Base-by-base conservation (phyloP, 2,888 invertebrate genomes). In the Hyalella azteca region DNA sequence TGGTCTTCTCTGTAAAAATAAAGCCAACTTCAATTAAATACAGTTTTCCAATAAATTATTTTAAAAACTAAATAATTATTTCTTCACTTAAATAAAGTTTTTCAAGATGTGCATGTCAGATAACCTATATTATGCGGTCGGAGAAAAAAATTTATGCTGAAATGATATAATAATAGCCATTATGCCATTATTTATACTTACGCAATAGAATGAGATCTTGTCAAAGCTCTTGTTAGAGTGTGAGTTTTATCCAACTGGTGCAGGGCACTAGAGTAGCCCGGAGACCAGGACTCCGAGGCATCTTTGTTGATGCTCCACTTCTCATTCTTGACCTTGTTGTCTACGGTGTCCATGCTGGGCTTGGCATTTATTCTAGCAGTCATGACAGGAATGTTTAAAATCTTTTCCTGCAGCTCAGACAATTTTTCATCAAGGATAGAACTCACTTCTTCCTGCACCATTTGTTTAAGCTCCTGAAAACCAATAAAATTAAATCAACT, bases 281-380 rank as follows among this genome's bases (percentile, higher is more conserved):
- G 75, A 75, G 75, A 75, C 75, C 75, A 75, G 45, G 75, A n/a
- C 3, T 22, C 75, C 9, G 75, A 75, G n/a, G 75, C 75, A 75
- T 45, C 45, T 45, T 45, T 75, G 40, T 45, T 45, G 19, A 66
- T 66, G 36, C 66, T 66, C 66, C 66, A 66, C 19, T 32, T 36
- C 26, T 66, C 66, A 39, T 32, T 36, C 36, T 1, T 36, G 45
- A 45, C 11, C 36, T 11, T 32, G 39, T 19, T 2, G 11, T 36
- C 66, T 9, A 4, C 1, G 5, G 66, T 36, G 19, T 66, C 66
- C 32, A 15, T 66, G 36, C 36, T n/a, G 32, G 32, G 11, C 5
- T 66, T 45, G 15, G 45, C 15, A 15, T 22, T 19, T 15, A 39
- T 32, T 36, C 19, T 66, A 29, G 11, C 36, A 36, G 1, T 36